Conservation (phyloP, 2,113 vertebrate genomes). For the Todiramphus saurophagus region DNA sequence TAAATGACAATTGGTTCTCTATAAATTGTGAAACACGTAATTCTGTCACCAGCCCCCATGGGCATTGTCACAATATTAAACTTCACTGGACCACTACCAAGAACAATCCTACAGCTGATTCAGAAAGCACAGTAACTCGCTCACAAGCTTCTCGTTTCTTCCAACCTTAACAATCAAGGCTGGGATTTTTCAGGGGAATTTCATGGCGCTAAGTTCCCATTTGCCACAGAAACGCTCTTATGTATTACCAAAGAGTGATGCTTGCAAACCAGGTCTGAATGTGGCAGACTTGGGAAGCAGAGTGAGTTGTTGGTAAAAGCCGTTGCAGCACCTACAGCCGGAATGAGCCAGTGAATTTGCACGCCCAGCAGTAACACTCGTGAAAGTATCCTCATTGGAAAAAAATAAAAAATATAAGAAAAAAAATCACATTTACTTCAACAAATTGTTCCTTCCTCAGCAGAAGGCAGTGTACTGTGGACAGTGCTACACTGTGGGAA, state of each 20-base stretch:
- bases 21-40: neutral
- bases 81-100: slow-evolving; percentile 4
- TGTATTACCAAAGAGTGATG: accelerated
- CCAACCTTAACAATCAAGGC: neutral
- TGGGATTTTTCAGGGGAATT: neutral
- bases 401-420: neutral
- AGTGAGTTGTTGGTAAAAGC: neutral
- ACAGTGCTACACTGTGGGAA: neutral
- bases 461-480: neutral
- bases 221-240: neutral
- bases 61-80: neutral
- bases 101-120: neutral
- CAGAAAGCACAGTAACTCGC: neutral
- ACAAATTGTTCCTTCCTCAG: neutral
- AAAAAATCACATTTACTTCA: neutral
- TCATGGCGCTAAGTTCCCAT: neutral
- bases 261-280: neutral
- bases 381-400: neutral
- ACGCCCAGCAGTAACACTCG: neutral
- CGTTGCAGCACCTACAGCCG: neutral
- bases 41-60: neutral
- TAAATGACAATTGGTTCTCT: neutral
- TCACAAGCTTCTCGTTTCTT: neutral
- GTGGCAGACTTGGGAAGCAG: accelerated
- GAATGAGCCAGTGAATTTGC: accelerated